A percentile compares a stretch with the other conserved stretches of the same genome.
phyloP scores from a whole-genome alignment of 2,888 invertebrate species.

The Cephus rjabovi region DNA sequence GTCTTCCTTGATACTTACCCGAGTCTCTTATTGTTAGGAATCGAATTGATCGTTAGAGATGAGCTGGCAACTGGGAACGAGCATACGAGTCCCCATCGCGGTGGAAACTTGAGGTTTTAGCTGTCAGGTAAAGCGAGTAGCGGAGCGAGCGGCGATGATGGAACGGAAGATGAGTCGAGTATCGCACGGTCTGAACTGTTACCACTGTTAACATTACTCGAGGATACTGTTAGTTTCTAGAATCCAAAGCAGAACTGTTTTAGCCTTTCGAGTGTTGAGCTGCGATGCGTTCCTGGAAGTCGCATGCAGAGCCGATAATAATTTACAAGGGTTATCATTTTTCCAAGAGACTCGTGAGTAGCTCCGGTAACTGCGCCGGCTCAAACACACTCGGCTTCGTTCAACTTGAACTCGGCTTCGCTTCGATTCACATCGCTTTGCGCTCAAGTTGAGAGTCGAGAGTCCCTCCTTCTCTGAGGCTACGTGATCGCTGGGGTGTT shows the following conservation, averaged over 20 bases:
- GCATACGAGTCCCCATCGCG: neutral
- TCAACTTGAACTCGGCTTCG: neutral
- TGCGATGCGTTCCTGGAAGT: neutral
- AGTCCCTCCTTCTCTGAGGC: slow-evolving; percentile 31
- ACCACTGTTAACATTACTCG: neutral
- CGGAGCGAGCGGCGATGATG: neutral
- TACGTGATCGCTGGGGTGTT: slow-evolving; percentile 49
- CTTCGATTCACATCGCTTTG: slow-evolving; percentile 22
- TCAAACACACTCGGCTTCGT: neutral
- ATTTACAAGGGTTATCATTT: slow-evolving; percentile 42
- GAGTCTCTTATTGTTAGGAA: neutral
- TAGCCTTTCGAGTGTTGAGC: neutral
- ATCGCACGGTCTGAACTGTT: neutral
- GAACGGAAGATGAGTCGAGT: neutral
- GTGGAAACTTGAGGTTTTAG: neutral
- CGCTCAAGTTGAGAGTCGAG: slow-evolving; percentile 41
- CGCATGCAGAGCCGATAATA: slow-evolving; percentile 41
- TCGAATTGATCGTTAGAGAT: neutral
- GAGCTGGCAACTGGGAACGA: neutral
- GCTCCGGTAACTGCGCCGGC: neutral
- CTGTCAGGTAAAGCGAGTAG: neutral
- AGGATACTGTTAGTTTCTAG: neutral
- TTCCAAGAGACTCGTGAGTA: neutral
- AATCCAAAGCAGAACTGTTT: neutral
- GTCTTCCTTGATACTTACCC: neutral